phyloP scores from a whole-genome alignment of 2,888 invertebrate genomes.

The Campopleginae sp. region DNA sequence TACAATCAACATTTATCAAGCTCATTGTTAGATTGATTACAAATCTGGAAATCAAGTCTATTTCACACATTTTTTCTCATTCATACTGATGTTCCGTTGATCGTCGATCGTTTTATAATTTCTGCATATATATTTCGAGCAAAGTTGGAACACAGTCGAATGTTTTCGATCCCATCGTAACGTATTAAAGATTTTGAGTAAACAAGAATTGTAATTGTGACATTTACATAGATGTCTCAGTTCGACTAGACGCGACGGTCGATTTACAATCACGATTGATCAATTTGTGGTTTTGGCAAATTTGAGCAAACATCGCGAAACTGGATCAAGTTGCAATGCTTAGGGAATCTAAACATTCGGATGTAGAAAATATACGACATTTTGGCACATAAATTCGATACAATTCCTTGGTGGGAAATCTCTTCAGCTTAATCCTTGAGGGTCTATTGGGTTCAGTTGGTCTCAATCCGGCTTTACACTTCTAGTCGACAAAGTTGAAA shows the following conservation, averaged over 20 bases:
- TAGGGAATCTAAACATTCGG: background rate
- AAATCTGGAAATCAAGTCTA: background rate
- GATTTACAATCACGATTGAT: background rate
- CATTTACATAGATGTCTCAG: background rate
- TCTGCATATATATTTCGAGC: too few species aligned
- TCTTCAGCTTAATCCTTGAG: background rate
- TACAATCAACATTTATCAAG: background rate
- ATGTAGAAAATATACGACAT: background rate
- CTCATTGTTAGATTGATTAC: background rate
- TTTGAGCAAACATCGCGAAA: background rate
- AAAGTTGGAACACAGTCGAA: too few species aligned
- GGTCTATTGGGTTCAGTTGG: background rate
- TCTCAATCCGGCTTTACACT: background rate
- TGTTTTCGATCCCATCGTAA: too few species aligned
- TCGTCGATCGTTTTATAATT: too few species aligned
- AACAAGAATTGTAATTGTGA: too few species aligned
- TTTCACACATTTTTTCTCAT: too few species aligned
- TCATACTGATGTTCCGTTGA: too few species aligned
- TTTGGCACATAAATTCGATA: background rate
- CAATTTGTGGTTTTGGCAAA: background rate
- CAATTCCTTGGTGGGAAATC: background rate
- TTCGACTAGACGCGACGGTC: background rate
- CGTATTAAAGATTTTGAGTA: too few species aligned
- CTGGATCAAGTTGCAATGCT: background rate
- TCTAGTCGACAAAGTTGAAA: background rate